phyloP scores from a whole-genome alignment of 2,113 vertebrate species.

The Sylvia atricapilla region DNA sequence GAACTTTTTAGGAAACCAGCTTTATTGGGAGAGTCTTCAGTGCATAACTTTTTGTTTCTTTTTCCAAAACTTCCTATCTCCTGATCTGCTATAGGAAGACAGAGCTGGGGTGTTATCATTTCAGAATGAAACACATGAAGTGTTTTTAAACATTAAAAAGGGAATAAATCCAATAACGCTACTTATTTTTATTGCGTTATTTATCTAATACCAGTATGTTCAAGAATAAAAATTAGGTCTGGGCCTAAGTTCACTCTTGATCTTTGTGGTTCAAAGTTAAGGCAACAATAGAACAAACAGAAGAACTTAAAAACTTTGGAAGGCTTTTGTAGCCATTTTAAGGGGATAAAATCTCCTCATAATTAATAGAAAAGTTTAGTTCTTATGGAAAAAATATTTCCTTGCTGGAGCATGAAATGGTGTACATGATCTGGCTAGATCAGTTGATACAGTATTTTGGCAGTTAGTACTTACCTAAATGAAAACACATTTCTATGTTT shows the following conservation, averaged over 20 bases:
- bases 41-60: background rate
- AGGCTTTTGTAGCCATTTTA: background rate
- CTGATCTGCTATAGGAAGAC: background rate
- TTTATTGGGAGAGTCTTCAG: background rate
- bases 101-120: background rate
- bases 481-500: background rate
- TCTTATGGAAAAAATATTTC: background rate
- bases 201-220: background rate
- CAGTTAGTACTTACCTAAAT: background rate
- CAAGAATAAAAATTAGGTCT: background rate
- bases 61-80: background rate
- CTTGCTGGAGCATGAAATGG: background rate
- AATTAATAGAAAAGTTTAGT: background rate
- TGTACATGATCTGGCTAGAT: background rate
- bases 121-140: background rate
- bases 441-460: background rate
- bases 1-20: background rate
- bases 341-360: fast-evolving
- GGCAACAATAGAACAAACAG: background rate
- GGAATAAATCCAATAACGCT: background rate
- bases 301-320: background rate
- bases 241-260: background rate
- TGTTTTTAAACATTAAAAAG: background rate
- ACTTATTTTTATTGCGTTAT: background rate
- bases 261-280: background rate